These are phyloP conservation scores for Myodes glareolus DNA, from an alignment of 2,113 vertebrate genomes.

Conservation along the genomic window DNA sequence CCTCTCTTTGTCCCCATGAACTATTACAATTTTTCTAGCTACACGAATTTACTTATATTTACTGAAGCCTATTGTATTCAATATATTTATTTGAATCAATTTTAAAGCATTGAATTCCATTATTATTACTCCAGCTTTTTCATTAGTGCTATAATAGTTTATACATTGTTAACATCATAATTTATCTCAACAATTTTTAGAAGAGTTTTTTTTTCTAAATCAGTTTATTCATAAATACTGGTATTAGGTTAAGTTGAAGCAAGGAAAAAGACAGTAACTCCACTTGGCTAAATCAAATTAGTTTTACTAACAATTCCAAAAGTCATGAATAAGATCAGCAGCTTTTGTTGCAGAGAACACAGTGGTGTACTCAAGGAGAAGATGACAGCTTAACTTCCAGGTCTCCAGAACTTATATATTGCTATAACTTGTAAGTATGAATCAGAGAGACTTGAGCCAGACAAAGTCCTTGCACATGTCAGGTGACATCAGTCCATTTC, in stretches of 20 bases:
- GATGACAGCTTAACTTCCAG: neutral
- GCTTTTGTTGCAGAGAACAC: neutral
- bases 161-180: neutral
- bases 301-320: neutral
- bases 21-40: neutral
- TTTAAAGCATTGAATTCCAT: neutral
- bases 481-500: fast-evolving
- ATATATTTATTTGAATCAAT: neutral
- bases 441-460: neutral
- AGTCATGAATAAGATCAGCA: neutral
- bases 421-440: neutral
- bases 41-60: neutral
- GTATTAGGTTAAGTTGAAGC: neutral
- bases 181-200: conserved; percentile 1
- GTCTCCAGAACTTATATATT: neutral
- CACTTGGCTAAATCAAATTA: neutral
- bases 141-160: neutral
- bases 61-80: neutral
- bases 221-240: neutral
- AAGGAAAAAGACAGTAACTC: neutral
- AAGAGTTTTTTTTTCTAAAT: neutral
- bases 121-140: neutral
- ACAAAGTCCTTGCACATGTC: neutral
- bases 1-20: neutral
- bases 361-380: neutral